These are phyloP conservation scores for Pseudomyrmex sp. DNA, from an alignment of 1,140 invertebrate genomes.

Conservation along the genomic window DNA sequence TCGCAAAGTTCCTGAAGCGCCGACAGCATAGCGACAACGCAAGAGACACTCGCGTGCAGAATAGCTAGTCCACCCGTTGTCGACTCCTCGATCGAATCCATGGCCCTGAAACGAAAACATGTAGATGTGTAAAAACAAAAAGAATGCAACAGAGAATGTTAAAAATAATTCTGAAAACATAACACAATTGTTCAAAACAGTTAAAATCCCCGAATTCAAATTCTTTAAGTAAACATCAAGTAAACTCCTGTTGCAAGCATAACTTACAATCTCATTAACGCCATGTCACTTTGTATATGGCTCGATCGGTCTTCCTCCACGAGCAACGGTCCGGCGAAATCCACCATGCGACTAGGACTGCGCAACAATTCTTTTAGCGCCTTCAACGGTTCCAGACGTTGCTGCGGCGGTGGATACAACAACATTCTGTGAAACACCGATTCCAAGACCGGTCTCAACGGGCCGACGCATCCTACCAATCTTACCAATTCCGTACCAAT, in stretches of 20 bases:
- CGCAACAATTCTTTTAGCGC: slow-evolving; percentile 91
- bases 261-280: slow-evolving; percentile 94
- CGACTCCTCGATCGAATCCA: slow-evolving; percentile 95
- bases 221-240: neutral
- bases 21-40: slow-evolving; percentile 93
- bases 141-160: neutral
- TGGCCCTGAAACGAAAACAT: slow-evolving; percentile 88
- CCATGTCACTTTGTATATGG: slow-evolving; percentile 94
- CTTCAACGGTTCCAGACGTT: slow-evolving; percentile 93
- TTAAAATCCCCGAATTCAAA: neutral
- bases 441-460: slow-evolving; percentile 94
- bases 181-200: neutral
- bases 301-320: slow-evolving; percentile 90
- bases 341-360: slow-evolving; percentile 90
- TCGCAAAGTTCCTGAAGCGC: slow-evolving; percentile 93
- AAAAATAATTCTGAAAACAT: no score
- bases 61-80: slow-evolving; percentile 88
- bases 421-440: slow-evolving; percentile 97
- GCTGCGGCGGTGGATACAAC: slow-evolving; percentile 93
- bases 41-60: slow-evolving; percentile 92
- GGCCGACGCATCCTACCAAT: slow-evolving; percentile 93
- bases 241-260: neutral
- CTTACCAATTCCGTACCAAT: slow-evolving; percentile 95
- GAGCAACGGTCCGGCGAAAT: slow-evolving; percentile 89
- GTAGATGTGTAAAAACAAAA: neutral